phyloP scores from a whole-genome alignment of 2,888 invertebrate species.

The Quadroppia sp. region DNA sequence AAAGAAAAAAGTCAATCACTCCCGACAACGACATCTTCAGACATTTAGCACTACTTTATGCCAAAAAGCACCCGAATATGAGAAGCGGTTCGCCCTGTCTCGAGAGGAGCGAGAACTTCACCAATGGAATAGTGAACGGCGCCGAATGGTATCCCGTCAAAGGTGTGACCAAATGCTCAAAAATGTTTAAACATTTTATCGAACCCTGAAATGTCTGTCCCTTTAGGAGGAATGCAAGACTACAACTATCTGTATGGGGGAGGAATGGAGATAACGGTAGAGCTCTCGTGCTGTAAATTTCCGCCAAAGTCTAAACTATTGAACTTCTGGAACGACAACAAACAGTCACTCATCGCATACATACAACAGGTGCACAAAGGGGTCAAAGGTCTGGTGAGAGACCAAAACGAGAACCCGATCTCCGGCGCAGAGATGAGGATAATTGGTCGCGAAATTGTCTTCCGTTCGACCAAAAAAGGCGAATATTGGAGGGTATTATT shows the following conservation, averaged over 20 bases:
- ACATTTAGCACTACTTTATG: constrained; percentile 73
- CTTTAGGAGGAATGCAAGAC: constrained; percentile 82
- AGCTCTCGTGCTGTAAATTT: constrained; percentile 79
- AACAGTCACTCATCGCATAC: constrained; percentile 53
- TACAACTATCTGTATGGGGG: constrained; percentile 89
- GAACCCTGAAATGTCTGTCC: no score
- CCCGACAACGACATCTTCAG: constrained; percentile 80
- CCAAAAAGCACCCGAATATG: constrained; percentile 55
- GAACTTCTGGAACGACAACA: constrained; percentile 66
- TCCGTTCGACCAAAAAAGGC: constrained; percentile 76
- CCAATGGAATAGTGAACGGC: constrained; percentile 88
- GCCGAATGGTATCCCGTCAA: constrained; percentile 75
- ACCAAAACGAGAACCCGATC: constrained; percentile 68
- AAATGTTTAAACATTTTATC: no score
- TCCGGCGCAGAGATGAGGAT: constrained; percentile 73
- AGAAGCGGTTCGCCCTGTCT: constrained; percentile 50
- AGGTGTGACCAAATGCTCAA: no score
- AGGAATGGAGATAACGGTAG: constrained; percentile 89
- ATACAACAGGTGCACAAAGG: constrained; percentile 53
- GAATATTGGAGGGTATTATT: constrained; percentile 87
- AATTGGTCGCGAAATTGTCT: constrained; percentile 73
- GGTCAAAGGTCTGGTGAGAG: constrained; percentile 44
- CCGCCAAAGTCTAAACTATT: constrained; percentile 65
- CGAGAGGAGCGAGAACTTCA: constrained; percentile 60
- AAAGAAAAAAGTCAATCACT: neutral